Conservation (phyloP, 2,888 invertebrate genomes). For the Conus canariensis region DNA sequence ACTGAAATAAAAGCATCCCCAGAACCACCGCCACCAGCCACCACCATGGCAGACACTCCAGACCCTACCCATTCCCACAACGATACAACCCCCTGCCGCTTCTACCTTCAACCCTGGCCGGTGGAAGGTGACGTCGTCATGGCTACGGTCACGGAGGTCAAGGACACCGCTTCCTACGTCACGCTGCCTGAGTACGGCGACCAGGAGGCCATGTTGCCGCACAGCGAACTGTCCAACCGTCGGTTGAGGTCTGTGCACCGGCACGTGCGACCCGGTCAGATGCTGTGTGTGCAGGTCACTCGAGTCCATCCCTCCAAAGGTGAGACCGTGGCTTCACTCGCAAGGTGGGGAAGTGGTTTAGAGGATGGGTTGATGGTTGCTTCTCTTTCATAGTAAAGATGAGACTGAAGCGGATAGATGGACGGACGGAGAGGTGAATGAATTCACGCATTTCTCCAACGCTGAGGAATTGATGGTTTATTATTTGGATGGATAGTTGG, state of each 20-base stretch:
- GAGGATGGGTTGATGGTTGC: too few relatives aligned
- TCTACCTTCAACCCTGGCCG: slow-evolving; percentile 7
- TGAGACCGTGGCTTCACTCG: not conserved
- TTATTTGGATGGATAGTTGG: too few relatives aligned
- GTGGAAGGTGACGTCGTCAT: slow-evolving; percentile 22
- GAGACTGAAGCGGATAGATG: too few relatives aligned
- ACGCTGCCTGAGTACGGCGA: slow-evolving; percentile 19
- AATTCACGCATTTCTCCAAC: too few relatives aligned
- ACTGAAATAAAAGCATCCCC: too few relatives aligned
- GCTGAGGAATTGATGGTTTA: too few relatives aligned
- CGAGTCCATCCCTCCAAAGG: not conserved
- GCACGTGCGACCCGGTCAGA: slow-evolving; percentile 10
- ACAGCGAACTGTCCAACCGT: slow-evolving; percentile 26
- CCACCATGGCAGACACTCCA: too few relatives aligned
- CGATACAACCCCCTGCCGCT: not conserved
- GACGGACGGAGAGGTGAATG: too few relatives aligned
- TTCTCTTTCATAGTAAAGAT: too few relatives aligned
- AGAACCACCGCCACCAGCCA: not conserved
- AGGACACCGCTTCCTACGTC: slow-evolving; percentile 14
- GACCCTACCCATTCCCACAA: not conserved
- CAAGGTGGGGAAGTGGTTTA: too few relatives aligned
- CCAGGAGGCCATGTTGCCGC: slow-evolving; percentile 28
- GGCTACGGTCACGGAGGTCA: not conserved
- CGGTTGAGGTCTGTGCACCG: slow-evolving; percentile 18
- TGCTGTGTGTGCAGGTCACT: not conserved